Conservation (phyloP, 2,797 vertebrate genomes). For the Melanotaenia maccullochi region DNA sequence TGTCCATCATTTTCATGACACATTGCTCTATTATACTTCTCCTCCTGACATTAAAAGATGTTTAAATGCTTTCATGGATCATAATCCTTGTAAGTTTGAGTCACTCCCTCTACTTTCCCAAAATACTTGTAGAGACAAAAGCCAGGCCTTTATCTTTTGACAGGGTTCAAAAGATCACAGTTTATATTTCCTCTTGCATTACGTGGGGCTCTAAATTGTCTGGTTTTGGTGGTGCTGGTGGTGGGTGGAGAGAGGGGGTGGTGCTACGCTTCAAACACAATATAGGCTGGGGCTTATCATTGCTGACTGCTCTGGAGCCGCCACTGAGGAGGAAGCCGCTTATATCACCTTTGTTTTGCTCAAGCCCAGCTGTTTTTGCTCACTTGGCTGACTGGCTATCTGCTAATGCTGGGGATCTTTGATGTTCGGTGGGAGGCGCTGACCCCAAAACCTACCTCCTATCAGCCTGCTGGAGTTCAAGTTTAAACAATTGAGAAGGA, state of each 20-base stretch:
- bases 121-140: conserved; percentile 67
- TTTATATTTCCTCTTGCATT: conserved; percentile 78
- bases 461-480: conserved; percentile 71
- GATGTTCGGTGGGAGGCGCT: conserved; percentile 58
- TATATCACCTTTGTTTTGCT: conserved; percentile 81
- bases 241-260: conserved; percentile 11
- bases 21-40: conserved; percentile 18
- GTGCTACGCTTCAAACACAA: conserved; percentile 55
- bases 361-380: conserved; percentile 75
- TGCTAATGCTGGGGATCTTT: conserved; percentile 70
- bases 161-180: conserved; percentile 76
- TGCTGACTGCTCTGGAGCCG: conserved; percentile 55
- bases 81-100: conserved; percentile 47
- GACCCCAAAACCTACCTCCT: conserved; percentile 65
- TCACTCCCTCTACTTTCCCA: conserved; percentile 64
- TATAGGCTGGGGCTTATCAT: conserved; percentile 61
- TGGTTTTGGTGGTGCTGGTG: conserved; percentile 49
- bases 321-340: conserved; percentile 63
- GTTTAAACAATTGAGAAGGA: conserved; percentile 72
- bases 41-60: conserved; percentile 37
- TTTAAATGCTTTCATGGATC: conserved; percentile 65
- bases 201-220: conserved; percentile 70
- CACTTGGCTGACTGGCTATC: conserved; percentile 61
- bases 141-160: conserved; percentile 68
- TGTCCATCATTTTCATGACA: conserved; percentile 37